Evolutionary conservation across 2,113 vertebrate genomes (phyloP).

Genomic region (Equus przewalskii): DNA sequence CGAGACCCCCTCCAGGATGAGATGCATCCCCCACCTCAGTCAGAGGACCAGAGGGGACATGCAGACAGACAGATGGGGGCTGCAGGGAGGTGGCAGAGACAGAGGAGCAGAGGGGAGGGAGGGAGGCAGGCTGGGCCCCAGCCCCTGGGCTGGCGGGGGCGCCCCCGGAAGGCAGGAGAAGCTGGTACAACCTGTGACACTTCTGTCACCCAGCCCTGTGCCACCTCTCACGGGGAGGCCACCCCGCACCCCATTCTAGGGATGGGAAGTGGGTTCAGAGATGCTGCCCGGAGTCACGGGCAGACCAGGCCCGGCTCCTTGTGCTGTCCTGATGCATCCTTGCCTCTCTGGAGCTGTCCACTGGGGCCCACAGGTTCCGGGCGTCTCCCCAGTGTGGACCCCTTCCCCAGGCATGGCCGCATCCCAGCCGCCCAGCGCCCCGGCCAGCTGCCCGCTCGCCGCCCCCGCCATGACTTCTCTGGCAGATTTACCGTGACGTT

Average conservation of each 20-base stretch:
- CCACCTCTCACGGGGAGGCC: accelerated
- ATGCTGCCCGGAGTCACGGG: accelerated
- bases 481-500: constrained; percentile 88
- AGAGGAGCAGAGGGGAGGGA: background rate
- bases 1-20: too few relatives aligned
- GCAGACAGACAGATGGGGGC: background rate
- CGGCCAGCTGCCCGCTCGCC: background rate
- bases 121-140: background rate
- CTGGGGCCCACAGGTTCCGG: accelerated
- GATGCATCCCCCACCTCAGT: accelerated
- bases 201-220: too few relatives aligned
- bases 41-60: background rate
- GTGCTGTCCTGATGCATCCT: accelerated
- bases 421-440: accelerated
- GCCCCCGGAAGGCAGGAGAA: background rate
- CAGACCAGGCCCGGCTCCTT: background rate
- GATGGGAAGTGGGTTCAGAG: background rate
- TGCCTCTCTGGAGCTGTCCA: background rate
- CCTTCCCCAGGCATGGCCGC: accelerated
- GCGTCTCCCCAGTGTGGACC: background rate
- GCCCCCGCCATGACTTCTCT: background rate
- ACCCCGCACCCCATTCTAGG: background rate
- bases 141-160: background rate
- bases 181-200: accelerated
- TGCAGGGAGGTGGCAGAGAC: background rate